Evolutionary conservation across 2,113 vertebrate genomes (phyloP).

Genomic region (Nyctibius bracteatus): DNA sequence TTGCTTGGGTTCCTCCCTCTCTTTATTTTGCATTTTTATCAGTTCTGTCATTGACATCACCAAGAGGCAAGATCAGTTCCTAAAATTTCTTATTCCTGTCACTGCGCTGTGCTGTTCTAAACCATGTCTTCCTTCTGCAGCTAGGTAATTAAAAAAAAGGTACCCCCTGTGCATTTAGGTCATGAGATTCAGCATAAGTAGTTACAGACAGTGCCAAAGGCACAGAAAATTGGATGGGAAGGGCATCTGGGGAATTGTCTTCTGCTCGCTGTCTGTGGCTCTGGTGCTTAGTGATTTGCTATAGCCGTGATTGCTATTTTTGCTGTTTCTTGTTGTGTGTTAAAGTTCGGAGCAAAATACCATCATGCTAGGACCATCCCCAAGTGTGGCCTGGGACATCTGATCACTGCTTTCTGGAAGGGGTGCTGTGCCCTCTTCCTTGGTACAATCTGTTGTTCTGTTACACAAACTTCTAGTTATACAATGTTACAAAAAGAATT

Average conservation of each 20-base stretch:
- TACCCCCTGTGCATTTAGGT: background rate
- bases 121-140: background rate
- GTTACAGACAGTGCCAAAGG: background rate
- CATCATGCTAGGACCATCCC: background rate
- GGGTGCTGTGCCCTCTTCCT: background rate
- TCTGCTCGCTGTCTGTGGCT: background rate
- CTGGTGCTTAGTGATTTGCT: background rate
- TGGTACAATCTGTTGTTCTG: background rate
- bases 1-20: background rate
- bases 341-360: background rate
- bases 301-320: background rate
- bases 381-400: background rate
- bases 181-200: background rate
- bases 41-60: background rate
- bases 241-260: background rate
- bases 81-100: background rate
- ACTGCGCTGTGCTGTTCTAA: background rate
- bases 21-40: background rate
- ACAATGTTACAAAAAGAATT: background rate
- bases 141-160: background rate
- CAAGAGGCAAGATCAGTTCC: background rate
- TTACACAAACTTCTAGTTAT: background rate
- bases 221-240: background rate
- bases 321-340: background rate
- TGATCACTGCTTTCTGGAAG: background rate